phyloP scores from a whole-genome alignment of 2,888 invertebrate species.

The Drosophila percnosoma region DNA sequence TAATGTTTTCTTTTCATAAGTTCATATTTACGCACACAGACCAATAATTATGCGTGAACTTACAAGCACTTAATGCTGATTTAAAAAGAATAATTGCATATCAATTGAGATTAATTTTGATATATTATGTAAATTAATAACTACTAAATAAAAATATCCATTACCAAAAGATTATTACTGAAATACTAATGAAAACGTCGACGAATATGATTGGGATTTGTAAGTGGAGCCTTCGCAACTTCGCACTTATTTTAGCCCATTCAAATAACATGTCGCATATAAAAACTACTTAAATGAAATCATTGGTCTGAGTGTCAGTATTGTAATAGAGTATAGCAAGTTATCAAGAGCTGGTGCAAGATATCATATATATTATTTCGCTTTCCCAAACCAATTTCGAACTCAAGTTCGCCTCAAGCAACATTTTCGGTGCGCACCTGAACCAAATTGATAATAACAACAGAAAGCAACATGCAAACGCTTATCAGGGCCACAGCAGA shows the following conservation, averaged over 20 bases:
- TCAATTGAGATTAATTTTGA: background rate
- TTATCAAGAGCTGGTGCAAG: background rate
- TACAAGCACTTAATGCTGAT: background rate
- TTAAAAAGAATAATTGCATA: background rate
- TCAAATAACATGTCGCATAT: background rate
- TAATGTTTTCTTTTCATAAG: background rate
- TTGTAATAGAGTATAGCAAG: background rate
- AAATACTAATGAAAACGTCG: background rate
- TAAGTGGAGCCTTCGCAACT: background rate
- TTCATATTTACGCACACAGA: background rate
- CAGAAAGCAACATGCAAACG: constrained; percentile 22
- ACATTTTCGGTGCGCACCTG: constrained; percentile 25
- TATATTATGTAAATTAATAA: background rate
- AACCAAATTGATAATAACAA: constrained; percentile 47
- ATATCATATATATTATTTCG: background rate
- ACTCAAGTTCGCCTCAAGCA: constrained; percentile 17
- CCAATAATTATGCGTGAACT: background rate
- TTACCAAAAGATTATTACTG: too few relatives aligned
- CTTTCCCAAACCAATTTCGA: background rate
- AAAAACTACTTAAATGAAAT: background rate
- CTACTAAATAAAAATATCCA: background rate
- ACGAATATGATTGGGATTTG: background rate
- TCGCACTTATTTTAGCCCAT: background rate
- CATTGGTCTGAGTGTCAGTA: background rate
- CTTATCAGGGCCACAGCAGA: constrained; percentile 54